phyloP scores from a whole-genome alignment of 2,797 vertebrate species.

The Characodon lateralis region DNA sequence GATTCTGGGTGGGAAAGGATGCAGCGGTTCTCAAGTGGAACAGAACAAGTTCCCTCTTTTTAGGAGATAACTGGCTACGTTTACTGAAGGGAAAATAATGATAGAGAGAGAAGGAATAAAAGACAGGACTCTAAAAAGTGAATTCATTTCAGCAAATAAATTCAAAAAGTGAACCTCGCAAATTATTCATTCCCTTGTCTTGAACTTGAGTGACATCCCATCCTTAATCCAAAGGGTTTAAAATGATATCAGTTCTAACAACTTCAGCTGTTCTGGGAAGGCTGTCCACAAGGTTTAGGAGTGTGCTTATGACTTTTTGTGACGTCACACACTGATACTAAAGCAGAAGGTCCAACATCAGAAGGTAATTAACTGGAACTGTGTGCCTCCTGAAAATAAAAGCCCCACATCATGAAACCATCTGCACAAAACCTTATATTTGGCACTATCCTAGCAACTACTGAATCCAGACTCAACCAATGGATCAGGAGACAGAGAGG shows the following conservation, averaged over 20 bases:
- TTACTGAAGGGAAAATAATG: slow-evolving; percentile 40
- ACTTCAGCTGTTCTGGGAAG: not conserved
- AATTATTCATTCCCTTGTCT: not conserved
- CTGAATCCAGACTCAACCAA: not conserved
- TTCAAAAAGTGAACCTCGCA: not conserved
- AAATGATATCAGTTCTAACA: not conserved
- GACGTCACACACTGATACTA: not conserved
- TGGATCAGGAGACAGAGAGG: not conserved
- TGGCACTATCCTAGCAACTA: not conserved
- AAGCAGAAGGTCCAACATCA: no score
- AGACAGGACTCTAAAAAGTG: not conserved
- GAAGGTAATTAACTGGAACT: no score
- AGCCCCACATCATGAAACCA: no score
- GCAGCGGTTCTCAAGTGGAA: slow-evolving; percentile 37
- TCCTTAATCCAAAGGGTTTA: not conserved
- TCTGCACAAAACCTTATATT: not conserved
- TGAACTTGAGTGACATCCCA: not conserved
- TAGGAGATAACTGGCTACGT: slow-evolving; percentile 21
- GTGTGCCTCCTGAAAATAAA: not conserved
- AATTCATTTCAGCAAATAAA: not conserved
- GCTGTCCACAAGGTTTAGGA: not conserved
- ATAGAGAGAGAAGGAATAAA: slow-evolving; percentile 14
- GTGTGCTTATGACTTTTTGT: not conserved
- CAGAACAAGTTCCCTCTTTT: slow-evolving; percentile 36
- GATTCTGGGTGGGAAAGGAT: slow-evolving; percentile 44